Percentiles rank a stretch among this genome's conserved stretches.
Evolutionary conservation across 2,797 vertebrate species (phyloP).

Genomic region (Morelia viridis): DNA sequence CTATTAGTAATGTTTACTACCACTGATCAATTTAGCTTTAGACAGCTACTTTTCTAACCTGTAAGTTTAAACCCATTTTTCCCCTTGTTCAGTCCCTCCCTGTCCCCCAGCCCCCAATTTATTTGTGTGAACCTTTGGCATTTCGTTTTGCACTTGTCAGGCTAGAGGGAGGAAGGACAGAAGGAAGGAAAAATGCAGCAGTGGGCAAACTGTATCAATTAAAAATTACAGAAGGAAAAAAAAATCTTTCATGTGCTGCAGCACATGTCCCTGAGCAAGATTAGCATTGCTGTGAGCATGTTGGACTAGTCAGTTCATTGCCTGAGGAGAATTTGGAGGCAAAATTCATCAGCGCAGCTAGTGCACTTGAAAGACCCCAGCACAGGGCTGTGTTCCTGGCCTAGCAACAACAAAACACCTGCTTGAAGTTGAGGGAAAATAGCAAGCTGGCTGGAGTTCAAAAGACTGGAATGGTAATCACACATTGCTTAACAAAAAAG

Average conservation of each 20-base stretch:
- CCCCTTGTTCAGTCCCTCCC: slow-evolving; percentile 6
- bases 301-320: slow-evolving; percentile 80
- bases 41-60: slow-evolving; percentile 54
- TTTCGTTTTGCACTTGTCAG: slow-evolving; percentile 54
- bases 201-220: slow-evolving; percentile 66
- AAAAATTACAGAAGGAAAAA: slow-evolving; percentile 66
- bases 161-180: slow-evolving; percentile 17
- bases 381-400: slow-evolving; percentile 54
- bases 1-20: neutral
- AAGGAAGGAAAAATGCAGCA: slow-evolving; percentile 11
- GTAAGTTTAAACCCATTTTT: slow-evolving; percentile 56
- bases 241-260: slow-evolving; percentile 82
- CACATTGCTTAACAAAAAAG: slow-evolving; percentile 60
- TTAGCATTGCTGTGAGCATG: slow-evolving; percentile 83
- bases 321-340: slow-evolving; percentile 86
- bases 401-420: slow-evolving; percentile 69
- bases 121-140: slow-evolving; percentile 40
- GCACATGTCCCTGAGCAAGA: slow-evolving; percentile 82
- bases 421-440: slow-evolving; percentile 67
- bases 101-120: slow-evolving; percentile 39
- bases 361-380: slow-evolving; percentile 78
- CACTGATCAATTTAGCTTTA: no score
- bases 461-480: slow-evolving; percentile 61
- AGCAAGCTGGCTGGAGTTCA: slow-evolving; percentile 67
- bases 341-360: slow-evolving; percentile 80